Evolutionary conservation across 2,888 invertebrate genomes (phyloP).

Genomic region (Colletes collaris): DNA sequence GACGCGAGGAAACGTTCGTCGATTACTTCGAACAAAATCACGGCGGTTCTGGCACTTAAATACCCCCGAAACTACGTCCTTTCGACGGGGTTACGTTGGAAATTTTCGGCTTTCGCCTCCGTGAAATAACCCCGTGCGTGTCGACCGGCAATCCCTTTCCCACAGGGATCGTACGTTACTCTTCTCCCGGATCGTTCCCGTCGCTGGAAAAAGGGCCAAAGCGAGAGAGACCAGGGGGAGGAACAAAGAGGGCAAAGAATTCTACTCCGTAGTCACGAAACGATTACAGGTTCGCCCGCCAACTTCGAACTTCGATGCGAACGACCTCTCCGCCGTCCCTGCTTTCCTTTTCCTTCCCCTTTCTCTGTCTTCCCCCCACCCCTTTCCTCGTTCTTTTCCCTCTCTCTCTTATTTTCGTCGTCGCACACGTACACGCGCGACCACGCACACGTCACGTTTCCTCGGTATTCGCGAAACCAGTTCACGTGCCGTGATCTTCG

Average conservation of each 20-base stretch:
- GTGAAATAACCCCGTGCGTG: conserved; percentile 54
- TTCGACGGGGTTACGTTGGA: conserved; percentile 2
- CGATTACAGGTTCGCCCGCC: conserved; percentile 67
- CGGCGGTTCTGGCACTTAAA: conserved; percentile 7
- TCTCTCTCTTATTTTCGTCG: conserved; percentile 28
- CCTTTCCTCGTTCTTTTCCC: conserved; percentile 14
- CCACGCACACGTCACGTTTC: conserved; percentile 59
- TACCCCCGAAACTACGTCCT: conserved; percentile 22
- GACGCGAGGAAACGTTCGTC: background rate
- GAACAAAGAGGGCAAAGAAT: conserved; percentile 57
- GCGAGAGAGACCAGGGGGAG: background rate
- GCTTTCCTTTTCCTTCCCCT: conserved; percentile 47
- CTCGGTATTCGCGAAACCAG: conserved; percentile 74
- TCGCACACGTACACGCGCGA: conserved; percentile 30
- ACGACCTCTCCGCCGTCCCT: conserved; percentile 70
- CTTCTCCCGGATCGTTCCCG: conserved; percentile 26
- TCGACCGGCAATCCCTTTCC: conserved; percentile 60
- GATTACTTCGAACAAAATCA: conserved; percentile 23
- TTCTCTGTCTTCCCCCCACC: conserved; percentile 19
- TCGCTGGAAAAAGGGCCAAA: conserved; percentile 5
- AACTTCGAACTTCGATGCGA: conserved; percentile 74
- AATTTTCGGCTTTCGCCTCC: conserved; percentile 39
- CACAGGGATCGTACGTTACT: conserved; percentile 36
- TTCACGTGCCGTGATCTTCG: conserved; percentile 75
- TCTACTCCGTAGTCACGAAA: conserved; percentile 68